These are phyloP conservation scores for Acipenser oxyrinchus DNA, from an alignment of 2,797 vertebrate species.

Conservation along the genomic window DNA sequence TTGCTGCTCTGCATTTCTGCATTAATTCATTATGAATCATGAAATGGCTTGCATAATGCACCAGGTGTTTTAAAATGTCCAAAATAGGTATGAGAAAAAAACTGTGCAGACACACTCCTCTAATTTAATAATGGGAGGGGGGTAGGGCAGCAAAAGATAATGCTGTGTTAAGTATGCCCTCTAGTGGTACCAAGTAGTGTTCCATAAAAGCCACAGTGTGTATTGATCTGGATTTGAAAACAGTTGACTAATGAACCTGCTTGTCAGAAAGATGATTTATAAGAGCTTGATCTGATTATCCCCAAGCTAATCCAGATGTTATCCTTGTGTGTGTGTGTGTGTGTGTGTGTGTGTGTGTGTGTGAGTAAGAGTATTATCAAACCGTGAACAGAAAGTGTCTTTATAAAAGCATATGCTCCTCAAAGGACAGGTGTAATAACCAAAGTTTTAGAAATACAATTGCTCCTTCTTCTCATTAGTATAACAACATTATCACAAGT, in stretches of 20 bases:
- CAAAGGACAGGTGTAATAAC: constrained; percentile 2
- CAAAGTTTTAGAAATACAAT: no score
- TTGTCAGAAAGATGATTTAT: background rate
- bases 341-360: background rate
- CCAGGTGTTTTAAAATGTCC: background rate
- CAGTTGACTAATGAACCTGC: no score
- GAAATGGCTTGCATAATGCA: constrained; percentile 5
- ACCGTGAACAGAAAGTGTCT: background rate
- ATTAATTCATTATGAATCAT: constrained; percentile 4
- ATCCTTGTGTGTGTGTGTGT: background rate
- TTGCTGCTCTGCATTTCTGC: background rate
- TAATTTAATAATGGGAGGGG: background rate
- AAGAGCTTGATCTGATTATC: background rate
- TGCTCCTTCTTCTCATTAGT: no score
- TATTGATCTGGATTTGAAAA: no score
- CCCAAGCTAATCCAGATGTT: background rate
- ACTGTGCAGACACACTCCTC: background rate
- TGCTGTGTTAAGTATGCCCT: background rate
- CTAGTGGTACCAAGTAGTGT: background rate
- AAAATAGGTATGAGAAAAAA: background rate
- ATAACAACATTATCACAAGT: no score
- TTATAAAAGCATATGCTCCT: background rate
- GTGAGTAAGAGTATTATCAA: background rate
- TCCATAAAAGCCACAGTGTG: no score
- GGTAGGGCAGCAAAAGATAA: background rate